Conservation (phyloP, 1,140 invertebrate genomes). For the Bacillus rossius region DNA sequence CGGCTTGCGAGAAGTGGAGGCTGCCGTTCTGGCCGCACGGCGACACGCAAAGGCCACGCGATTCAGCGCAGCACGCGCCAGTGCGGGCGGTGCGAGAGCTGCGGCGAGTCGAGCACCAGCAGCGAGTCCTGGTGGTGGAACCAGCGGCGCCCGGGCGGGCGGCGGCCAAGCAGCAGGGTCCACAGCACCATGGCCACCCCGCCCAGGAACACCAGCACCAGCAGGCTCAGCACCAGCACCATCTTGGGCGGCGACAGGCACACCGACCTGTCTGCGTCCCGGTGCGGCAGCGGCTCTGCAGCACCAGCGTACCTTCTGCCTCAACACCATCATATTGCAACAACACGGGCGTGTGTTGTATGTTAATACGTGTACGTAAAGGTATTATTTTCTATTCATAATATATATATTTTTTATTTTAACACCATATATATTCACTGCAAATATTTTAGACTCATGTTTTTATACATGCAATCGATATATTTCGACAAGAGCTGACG, state of each 20-base stretch:
- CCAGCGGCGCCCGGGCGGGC: constrained; percentile 23
- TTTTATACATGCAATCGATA: neutral
- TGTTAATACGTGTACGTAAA: neutral
- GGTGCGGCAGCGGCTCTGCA: neutral
- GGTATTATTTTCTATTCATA: neutral
- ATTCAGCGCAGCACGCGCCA: no score
- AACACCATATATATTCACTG: no score
- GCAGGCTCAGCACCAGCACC: constrained; percentile 59
- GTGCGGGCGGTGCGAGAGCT: no score
- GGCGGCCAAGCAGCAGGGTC: constrained; percentile 53
- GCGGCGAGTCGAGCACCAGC: no score
- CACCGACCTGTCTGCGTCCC: constrained; percentile 49
- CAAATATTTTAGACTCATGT: neutral
- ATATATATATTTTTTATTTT: constrained; percentile 6
- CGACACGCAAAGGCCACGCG: no score
- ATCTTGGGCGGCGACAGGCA: constrained; percentile 65
- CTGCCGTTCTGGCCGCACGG: no score
- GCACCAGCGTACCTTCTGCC: neutral
- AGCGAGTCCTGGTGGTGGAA: constrained; percentile 20
- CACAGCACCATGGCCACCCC: constrained; percentile 59
- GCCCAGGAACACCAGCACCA: constrained; percentile 59
- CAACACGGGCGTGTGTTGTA: no score
- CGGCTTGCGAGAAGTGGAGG: no score
- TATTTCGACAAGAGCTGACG: no score
- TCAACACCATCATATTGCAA: constrained; percentile 23